A percentile compares a stretch with the other conserved stretches of the same genome.
These are phyloP conservation scores for Cryptus viduatorius DNA, from an alignment of 2,888 invertebrate species.

Conservation along the genomic window DNA sequence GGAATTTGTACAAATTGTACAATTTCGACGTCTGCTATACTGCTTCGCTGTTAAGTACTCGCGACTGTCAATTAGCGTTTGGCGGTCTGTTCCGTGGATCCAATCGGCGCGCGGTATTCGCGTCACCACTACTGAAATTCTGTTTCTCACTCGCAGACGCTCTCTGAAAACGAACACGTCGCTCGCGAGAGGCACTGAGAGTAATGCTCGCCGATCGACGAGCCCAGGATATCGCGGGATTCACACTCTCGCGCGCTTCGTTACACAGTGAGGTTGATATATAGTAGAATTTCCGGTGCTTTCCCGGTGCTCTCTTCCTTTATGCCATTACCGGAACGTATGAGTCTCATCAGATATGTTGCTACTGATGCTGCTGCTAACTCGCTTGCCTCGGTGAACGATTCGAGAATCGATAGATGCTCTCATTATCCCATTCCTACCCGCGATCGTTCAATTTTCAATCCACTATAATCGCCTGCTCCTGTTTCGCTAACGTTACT, in stretches of 20 bases:
- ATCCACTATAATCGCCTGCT: neutral
- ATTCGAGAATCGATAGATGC: neutral
- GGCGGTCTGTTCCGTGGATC: conserved; percentile 58
- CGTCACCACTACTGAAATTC: neutral
- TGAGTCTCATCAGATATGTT: conserved; percentile 59
- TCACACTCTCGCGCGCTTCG: conserved; percentile 46
- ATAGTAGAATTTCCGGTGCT: neutral
- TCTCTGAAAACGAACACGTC: conserved; percentile 39
- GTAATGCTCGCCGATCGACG: conserved; percentile 55
- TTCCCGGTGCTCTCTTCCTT: conserved; percentile 26
- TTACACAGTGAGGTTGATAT: neutral
- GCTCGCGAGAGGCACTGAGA: conserved; percentile 29
- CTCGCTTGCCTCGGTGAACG: neutral
- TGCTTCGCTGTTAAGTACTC: conserved; percentile 56
- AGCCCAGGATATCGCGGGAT: conserved; percentile 61
- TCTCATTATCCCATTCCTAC: neutral
- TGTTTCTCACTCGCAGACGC: neutral
- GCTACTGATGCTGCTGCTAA: conserved; percentile 5
- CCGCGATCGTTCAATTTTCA: neutral
- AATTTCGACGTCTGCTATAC: conserved; percentile 51
- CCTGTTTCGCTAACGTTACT: neutral
- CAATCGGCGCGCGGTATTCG: conserved; percentile 50
- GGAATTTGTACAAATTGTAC: conserved; percentile 62
- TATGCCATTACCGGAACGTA: conserved; percentile 37
- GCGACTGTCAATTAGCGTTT: conserved; percentile 68